phyloP scores from a whole-genome alignment of 2,797 vertebrate species.

The Melanotaenia boesemani region DNA sequence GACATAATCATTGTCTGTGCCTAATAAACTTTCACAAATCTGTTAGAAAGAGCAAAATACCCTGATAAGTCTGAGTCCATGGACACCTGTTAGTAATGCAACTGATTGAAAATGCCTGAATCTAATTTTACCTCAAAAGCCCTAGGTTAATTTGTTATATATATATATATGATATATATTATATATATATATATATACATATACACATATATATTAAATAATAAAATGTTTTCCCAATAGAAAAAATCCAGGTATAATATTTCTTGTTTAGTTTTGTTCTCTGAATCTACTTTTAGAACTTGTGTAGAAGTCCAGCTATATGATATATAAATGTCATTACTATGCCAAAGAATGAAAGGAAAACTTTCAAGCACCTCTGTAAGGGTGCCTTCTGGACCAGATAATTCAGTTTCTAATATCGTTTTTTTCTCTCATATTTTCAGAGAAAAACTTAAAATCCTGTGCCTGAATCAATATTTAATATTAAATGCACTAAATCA shows the following conservation, averaged over 20 bases:
- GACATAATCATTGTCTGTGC: neutral
- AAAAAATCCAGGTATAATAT: neutral
- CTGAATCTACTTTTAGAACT: neutral
- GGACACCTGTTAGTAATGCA: neutral
- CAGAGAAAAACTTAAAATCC: conserved; percentile 19
- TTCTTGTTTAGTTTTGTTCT: neutral
- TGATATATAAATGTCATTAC: neutral
- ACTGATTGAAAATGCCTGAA: neutral
- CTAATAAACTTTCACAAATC: neutral
- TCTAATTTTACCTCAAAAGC: neutral
- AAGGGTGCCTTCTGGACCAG: conserved; percentile 59
- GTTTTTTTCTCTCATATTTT: conserved; percentile 32
- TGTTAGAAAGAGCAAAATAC: neutral
- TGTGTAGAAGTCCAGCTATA: neutral
- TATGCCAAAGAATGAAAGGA: neutral
- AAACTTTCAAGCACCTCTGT: neutral
- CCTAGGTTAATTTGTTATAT: neutral
- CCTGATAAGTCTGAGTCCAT: neutral
- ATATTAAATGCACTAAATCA: conserved; percentile 17
- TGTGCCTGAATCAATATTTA: conserved; percentile 34
- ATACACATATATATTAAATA: neutral
- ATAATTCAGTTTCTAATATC: conserved; percentile 34
- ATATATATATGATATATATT: too few species aligned
- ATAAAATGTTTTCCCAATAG: neutral
- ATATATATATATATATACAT: too few species aligned